Evolutionary conservation across 2,888 invertebrate species (phyloP).

Genomic region (Autographa pulchrina): DNA sequence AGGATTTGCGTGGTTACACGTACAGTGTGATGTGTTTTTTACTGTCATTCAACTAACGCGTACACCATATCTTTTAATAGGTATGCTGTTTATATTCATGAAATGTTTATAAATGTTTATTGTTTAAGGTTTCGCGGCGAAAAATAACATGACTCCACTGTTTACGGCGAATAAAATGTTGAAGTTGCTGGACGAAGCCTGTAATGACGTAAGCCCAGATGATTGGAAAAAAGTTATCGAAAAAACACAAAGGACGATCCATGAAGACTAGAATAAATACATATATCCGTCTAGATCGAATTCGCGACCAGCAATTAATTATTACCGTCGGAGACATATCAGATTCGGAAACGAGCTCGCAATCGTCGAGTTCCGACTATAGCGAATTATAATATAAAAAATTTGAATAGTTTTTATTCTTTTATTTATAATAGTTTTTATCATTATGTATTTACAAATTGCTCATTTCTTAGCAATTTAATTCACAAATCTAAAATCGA

Average conservation of each 20-base stretch:
- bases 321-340: background rate
- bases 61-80: background rate
- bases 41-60: background rate
- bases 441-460: no score
- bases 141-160: background rate
- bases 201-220: background rate
- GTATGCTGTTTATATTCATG: background rate
- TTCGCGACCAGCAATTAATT: background rate
- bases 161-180: slow-evolving; percentile 1
- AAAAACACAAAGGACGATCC: background rate
- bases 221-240: slow-evolving; percentile 1
- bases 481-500: no score
- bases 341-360: no score
- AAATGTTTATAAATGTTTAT: background rate
- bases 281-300: background rate
- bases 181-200: background rate
- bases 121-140: background rate
- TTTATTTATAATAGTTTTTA: no score
- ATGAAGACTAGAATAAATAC: background rate
- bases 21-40: background rate
- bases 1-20: no score
- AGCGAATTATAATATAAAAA: no score
- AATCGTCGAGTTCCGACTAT: no score
- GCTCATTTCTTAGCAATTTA: no score
- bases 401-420: no score